Conservation (phyloP, 2,888 invertebrate species). For the Exephanes ischioxanthus region DNA sequence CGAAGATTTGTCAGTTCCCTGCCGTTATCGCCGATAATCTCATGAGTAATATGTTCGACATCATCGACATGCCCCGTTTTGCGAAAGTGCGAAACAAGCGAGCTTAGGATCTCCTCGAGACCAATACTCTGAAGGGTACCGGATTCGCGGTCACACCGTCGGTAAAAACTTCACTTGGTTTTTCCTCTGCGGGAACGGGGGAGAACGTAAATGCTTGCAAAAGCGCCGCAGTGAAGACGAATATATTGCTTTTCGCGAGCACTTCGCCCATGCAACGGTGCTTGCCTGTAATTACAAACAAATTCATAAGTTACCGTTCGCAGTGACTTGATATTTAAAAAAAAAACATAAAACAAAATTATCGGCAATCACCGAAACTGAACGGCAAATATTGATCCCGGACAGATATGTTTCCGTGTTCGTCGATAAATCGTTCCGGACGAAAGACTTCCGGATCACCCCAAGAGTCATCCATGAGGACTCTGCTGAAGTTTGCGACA, state of each 20-base stretch:
- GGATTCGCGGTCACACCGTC: constrained; percentile 93
- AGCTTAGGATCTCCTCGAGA: constrained; percentile 86
- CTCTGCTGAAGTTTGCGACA: constrained; percentile 90
- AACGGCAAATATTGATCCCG: constrained; percentile 92
- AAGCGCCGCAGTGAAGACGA: constrained; percentile 90
- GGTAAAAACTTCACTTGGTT: constrained; percentile 89
- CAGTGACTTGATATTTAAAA: not conserved
- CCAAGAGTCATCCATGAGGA: constrained; percentile 89
- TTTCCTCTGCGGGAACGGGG: constrained; percentile 88
- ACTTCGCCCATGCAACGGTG: constrained; percentile 94
- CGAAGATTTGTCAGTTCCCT: constrained; percentile 89
- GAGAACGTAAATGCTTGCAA: constrained; percentile 91
- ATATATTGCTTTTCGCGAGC: constrained; percentile 92
- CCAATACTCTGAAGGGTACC: constrained; percentile 89
- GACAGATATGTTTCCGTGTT: constrained; percentile 87
- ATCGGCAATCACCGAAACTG: constrained; percentile 88
- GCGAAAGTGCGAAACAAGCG: constrained; percentile 14
- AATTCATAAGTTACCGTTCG: not conserved
- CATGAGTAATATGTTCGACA: constrained; percentile 1
- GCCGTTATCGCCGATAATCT: constrained; percentile 85
- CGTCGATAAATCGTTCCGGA: constrained; percentile 91
- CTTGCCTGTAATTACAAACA: constrained; percentile 84
- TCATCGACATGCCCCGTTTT: not conserved
- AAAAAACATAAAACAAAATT: not conserved
- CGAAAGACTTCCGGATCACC: constrained; percentile 90